Conservation (phyloP, 2,113 vertebrate species). For the Paracanthobrama guichenoti region DNA sequence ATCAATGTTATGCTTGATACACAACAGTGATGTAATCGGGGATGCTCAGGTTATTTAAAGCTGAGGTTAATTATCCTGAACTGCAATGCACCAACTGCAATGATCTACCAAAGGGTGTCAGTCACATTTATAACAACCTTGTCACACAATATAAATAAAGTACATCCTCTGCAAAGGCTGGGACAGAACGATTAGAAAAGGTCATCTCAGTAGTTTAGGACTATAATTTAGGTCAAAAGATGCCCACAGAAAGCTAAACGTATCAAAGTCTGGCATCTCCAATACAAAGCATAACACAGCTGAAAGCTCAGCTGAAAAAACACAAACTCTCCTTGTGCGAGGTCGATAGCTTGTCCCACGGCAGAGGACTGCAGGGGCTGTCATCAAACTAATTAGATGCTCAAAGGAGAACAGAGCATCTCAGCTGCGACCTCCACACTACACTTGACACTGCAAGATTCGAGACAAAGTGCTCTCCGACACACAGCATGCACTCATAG, state of each 20-base stretch:
- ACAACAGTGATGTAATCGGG: not conserved
- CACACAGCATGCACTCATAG: conserved; percentile 45
- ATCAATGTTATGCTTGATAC: not conserved
- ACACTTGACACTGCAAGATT: conserved; percentile 35
- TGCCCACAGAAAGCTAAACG: not conserved
- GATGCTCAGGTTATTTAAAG: not conserved
- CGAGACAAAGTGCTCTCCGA: not conserved
- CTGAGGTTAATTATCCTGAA: conserved; percentile 2
- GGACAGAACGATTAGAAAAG: not conserved
- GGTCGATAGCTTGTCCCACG: conserved; percentile 21
- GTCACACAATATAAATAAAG: conserved; percentile 3
- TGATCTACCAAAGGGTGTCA: not conserved
- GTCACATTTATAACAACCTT: not conserved
- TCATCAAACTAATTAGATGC: conserved; percentile 52
- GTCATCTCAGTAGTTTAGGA: not conserved
- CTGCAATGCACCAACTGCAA: conserved; percentile 23
- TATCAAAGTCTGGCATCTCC: conserved; percentile 9
- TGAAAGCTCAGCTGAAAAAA: not conserved
- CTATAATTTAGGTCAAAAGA: not conserved
- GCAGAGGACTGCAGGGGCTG: conserved; percentile 20
- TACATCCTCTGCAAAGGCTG: not conserved
- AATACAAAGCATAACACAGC: not conserved
- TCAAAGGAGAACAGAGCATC: conserved; percentile 38
- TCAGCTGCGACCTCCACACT: conserved; percentile 38
- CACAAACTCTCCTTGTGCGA: not conserved